Evolutionary conservation across 2,113 vertebrate genomes (phyloP).

Genomic region (Machaerirhynchus nigripectus): DNA sequence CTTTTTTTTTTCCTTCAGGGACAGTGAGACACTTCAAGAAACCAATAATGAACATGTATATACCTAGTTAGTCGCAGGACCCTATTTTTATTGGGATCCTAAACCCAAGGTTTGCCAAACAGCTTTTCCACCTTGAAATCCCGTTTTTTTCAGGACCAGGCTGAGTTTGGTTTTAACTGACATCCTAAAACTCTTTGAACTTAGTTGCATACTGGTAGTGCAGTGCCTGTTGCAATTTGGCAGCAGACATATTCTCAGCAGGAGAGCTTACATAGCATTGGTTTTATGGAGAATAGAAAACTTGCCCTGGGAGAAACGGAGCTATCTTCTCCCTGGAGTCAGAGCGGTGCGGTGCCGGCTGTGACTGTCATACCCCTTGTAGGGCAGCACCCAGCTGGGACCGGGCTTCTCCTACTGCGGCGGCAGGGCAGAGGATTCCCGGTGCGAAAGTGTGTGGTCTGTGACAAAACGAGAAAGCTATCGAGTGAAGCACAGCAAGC

Average conservation of each 20-base stretch:
- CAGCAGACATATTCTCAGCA: background rate
- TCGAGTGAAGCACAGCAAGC: background rate
- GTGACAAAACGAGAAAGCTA: background rate
- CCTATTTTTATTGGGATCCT: background rate
- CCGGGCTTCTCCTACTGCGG: rapidly evolving
- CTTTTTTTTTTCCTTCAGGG: background rate
- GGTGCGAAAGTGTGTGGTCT: background rate
- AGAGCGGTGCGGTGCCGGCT: rapidly evolving
- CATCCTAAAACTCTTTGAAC: background rate
- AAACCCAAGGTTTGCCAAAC: background rate
- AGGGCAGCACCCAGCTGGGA: background rate
- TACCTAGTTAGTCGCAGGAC: background rate
- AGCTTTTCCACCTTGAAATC: background rate
- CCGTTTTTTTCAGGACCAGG: background rate
- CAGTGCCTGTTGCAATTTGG: background rate
- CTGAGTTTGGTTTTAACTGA: background rate
- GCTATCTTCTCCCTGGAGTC: background rate
- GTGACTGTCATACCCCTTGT: rapidly evolving
- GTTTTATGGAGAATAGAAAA: background rate
- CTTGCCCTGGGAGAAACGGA: background rate
- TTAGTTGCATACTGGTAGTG: background rate
- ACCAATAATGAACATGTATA: background rate
- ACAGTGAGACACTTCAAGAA: background rate
- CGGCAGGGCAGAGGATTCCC: background rate
- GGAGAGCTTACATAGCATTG: background rate